These are phyloP conservation scores for Zeus faber DNA, from an alignment of 2,113 vertebrate genomes.

Conservation along the genomic window DNA sequence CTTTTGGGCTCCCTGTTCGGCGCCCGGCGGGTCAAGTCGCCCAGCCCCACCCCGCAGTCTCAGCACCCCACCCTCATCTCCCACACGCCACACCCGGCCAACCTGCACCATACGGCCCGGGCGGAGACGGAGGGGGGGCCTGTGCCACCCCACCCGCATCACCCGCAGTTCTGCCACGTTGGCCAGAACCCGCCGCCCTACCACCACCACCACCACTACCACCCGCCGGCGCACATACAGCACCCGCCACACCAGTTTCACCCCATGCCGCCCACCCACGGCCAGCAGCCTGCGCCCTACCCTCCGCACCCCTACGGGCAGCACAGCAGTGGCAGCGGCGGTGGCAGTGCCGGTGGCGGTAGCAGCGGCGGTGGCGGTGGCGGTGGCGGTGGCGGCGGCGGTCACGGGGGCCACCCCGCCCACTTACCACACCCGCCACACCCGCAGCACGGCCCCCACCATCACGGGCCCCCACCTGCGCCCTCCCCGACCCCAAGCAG, in stretches of 20 bases:
- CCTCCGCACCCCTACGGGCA: constrained; percentile 61
- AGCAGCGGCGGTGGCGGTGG: no score
- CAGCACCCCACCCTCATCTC: constrained; percentile 80
- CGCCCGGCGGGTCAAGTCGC: constrained; percentile 83
- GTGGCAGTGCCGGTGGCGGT: no score
- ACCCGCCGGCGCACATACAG: constrained; percentile 85
- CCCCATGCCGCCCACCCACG: constrained; percentile 59
- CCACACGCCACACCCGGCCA: constrained; percentile 70
- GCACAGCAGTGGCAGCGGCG: constrained; percentile 65
- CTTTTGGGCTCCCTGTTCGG: constrained; percentile 93
- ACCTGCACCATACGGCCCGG: constrained; percentile 79
- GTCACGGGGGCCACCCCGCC: constrained; percentile 61
- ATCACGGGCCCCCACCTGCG: constrained; percentile 80
- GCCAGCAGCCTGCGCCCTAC: constrained; percentile 66
- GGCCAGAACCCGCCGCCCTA: constrained; percentile 92
- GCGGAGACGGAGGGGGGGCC: constrained; percentile 64
- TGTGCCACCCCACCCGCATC: constrained; percentile 73
- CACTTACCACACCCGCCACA: constrained; percentile 75
- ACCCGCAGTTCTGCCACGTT: constrained; percentile 84
- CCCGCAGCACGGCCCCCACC: constrained; percentile 72
- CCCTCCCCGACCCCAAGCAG: constrained; percentile 66
- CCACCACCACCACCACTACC: constrained; percentile 94
- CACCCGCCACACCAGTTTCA: constrained; percentile 82
- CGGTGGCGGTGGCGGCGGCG: not conserved
- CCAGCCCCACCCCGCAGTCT: constrained; percentile 65